These are phyloP conservation scores for Cuniculus paca DNA, from an alignment of 2,797 vertebrate species.

Conservation along the genomic window DNA sequence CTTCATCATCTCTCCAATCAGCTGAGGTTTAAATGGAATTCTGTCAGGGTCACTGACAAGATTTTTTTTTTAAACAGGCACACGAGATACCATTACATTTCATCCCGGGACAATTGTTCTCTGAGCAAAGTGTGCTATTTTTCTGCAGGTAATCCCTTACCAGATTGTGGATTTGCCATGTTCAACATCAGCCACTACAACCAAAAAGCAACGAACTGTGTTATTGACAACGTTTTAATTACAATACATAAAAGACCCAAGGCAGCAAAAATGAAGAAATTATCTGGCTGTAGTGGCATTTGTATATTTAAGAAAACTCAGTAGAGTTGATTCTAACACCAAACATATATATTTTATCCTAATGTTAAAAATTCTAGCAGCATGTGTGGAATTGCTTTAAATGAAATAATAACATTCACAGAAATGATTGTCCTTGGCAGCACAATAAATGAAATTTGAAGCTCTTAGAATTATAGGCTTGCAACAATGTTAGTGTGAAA, in stretches of 20 bases:
- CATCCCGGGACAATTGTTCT: slow-evolving; percentile 72
- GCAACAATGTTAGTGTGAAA: slow-evolving; percentile 83
- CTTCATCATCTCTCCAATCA: slow-evolving; percentile 48
- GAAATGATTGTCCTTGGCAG: slow-evolving; percentile 53
- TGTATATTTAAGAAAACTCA: slow-evolving; percentile 41
- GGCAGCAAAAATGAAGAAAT: slow-evolving; percentile 67
- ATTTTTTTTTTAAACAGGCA: slow-evolving; percentile 56
- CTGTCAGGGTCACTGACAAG: slow-evolving; percentile 69
- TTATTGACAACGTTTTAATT: slow-evolving; percentile 78
- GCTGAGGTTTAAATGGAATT: slow-evolving; percentile 76
- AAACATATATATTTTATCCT: slow-evolving; percentile 36
- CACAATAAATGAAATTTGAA: slow-evolving; percentile 76
- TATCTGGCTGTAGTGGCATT: slow-evolving; percentile 52
- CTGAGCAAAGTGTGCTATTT: slow-evolving; percentile 69
- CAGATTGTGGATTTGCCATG: slow-evolving; percentile 76
- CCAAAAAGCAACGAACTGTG: slow-evolving; percentile 75
- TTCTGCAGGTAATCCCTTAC: slow-evolving; percentile 72
- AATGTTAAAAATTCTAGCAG: slow-evolving; percentile 56
- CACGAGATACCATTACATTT: slow-evolving; percentile 75
- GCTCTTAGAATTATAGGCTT: slow-evolving; percentile 78
- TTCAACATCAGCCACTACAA: slow-evolving; percentile 77
- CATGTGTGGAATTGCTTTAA: slow-evolving; percentile 25
- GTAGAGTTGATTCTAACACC: not conserved
- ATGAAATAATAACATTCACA: slow-evolving; percentile 70
- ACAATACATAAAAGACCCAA: slow-evolving; percentile 61